phyloP scores from a whole-genome alignment of 2,888 invertebrate species.

The Nymphalis polychloros region DNA sequence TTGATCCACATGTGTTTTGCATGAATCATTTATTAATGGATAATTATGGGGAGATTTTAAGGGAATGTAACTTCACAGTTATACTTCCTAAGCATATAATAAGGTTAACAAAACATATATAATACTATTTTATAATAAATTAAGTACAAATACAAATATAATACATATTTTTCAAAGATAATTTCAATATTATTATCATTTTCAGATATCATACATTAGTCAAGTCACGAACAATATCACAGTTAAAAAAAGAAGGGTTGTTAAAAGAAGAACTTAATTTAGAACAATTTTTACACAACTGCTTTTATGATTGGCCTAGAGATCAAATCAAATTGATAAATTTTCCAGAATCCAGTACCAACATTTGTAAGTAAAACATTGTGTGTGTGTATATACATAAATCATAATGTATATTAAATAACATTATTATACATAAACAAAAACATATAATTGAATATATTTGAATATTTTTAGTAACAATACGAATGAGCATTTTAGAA shows the following conservation, averaged over 20 bases:
- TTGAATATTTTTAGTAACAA: constrained; percentile 58
- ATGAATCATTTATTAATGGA: constrained; percentile 80
- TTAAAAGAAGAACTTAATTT: constrained; percentile 54
- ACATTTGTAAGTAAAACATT: constrained; percentile 60
- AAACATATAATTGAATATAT: constrained; percentile 11
- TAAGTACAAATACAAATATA: no score
- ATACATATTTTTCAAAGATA: neutral
- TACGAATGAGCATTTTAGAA: constrained; percentile 67
- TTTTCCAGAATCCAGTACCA: constrained; percentile 56
- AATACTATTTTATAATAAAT: neutral
- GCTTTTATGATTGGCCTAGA: constrained; percentile 64
- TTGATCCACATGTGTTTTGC: constrained; percentile 80
- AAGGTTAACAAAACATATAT: constrained; percentile 50
- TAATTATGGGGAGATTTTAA: constrained; percentile 83
- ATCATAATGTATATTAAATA: no score
- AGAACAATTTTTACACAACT: constrained; percentile 57
- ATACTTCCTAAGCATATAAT: constrained; percentile 68
- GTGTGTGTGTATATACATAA: no score
- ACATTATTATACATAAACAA: neutral
- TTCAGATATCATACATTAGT: constrained; percentile 72
- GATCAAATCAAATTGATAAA: constrained; percentile 47
- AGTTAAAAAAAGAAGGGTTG: constrained; percentile 62
- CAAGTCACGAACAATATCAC: constrained; percentile 58
- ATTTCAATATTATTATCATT: constrained; percentile 1
- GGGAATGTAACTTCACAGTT: constrained; percentile 82